Evolutionary conservation across 2,888 invertebrate species (phyloP), one percentile per base, ranked within the genome.

Genomic region (Drosophila meridionalis): DNA sequence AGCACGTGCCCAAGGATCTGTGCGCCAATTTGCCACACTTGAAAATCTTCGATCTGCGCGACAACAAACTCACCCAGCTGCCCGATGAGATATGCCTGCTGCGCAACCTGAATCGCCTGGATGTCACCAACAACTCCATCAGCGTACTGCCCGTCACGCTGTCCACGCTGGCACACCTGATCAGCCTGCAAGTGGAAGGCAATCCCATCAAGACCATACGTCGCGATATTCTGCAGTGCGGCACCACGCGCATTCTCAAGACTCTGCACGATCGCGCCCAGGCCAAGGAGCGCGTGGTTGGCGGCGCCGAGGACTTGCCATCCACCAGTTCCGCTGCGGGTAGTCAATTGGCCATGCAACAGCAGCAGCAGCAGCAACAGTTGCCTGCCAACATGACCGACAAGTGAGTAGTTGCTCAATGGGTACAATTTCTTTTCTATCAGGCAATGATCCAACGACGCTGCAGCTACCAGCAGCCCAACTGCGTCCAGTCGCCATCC

Each of bases 181-280:
- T 97, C 87, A 96, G 96, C 80, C 94, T 98, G 59, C 96, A 95
- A 75, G 94, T 98, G 87, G 97, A 98, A 80, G 98, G 98, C 6
- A 98, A 98, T 93, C 96, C 96, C 85, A 94, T 98, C 80, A 95
- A 96, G 84, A 96, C 96, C 61, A 96, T 98, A 36, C 94, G 98
- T 42, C 95, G 96, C 69, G 98, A 98, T 92, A 95, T 98, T 65
- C 94, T 98, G 61, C 95, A 96, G 90, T 96, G 97, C 69, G 98
- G 98, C n/a, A 97, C 98, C 0, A 94, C 95, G 47, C 94, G 97
- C 69, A 95, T 98, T 91, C 94, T 98, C 92, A 96, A 96, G 91
- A 97, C 96, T 90, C 93, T 97, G 40, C 94, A 96, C 4, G 96
- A 96, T 77, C 95, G 95, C 12, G 88, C 90, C 0, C 69, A 83